Evolutionary conservation across 2,797 vertebrate genomes (phyloP).

Genomic region (Squalus acanthias): DNA sequence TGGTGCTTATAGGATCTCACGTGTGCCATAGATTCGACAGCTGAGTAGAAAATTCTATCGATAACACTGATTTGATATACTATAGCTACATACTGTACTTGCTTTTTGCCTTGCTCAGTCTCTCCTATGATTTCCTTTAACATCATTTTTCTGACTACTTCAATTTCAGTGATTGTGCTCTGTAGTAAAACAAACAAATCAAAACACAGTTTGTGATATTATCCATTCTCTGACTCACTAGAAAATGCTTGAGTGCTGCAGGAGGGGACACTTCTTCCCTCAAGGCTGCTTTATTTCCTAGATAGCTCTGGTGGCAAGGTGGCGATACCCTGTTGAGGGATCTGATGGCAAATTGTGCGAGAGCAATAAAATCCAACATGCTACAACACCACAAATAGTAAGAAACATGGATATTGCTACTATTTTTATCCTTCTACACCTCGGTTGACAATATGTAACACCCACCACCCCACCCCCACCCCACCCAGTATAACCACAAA

Average conservation of each 20-base stretch:
- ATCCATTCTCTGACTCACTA: neutral
- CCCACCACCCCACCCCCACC: neutral
- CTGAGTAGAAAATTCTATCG: neutral
- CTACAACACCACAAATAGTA: neutral
- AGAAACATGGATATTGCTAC: neutral
- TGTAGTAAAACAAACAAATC: neutral
- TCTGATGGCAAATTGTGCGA: neutral
- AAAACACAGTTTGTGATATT: neutral
- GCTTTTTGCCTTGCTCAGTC: neutral
- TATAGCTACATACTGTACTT: neutral
- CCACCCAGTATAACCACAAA: neutral
- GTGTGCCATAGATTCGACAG: neutral
- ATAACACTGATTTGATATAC: neutral
- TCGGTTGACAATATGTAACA: neutral
- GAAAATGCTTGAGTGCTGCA: neutral
- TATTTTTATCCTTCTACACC: neutral
- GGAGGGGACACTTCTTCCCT: neutral
- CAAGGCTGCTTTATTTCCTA: neutral
- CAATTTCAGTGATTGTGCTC: neutral
- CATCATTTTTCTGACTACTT: neutral
- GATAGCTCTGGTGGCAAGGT: neutral
- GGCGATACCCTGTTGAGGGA: neutral
- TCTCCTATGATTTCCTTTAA: neutral
- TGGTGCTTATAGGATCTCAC: neutral
- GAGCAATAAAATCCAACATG: neutral